Evolutionary conservation across 2,888 invertebrate species (phyloP), one percentile per base, ranked within the genome.

Genomic region (Cyclophora albipunctata): DNA sequence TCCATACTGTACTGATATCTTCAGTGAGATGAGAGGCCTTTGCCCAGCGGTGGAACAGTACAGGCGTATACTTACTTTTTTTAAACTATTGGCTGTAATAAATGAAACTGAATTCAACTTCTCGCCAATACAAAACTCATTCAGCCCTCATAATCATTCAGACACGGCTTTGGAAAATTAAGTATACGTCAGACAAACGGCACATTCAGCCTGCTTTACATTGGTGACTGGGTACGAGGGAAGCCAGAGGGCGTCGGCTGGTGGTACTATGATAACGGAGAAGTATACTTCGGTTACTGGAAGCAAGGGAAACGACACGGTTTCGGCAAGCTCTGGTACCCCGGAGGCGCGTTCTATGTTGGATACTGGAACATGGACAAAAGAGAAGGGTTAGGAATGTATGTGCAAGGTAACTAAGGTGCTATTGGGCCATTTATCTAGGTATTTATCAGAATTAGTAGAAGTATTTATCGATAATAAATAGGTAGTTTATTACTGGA

Each of bases 321-420:
- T 0, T 91, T 88, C 55, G 93, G 92, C 2, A 88, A 90, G 62
- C 90, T 91, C 85, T 92, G 91, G 91, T 91, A 91, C 59, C 62
- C 70, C 0, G 77, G 91, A 61, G 90, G 90, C 0, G 87, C 90
- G 0, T 90, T 89, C 62, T 93, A 92, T 55, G 90, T 90, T 46
- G 93, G 93, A 0, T 86, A 89, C 54, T 93, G 92, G 92, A 71
- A 72, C 5, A 78, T 79, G 57, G 77, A 83, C 61, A 59, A 76
- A 52, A 82, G 66, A 50, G 74, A 90, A 45, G 91, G 91, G 3
- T 62, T 89, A 50, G 92, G 92, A 5, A 84, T 91, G 75, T 78
- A 90, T 52, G 73, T 91, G 3, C 78, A 87, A 74, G 75, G 91
- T 91, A 58, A 67, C 3, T 43, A 34, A 34, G n/a, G 3, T 6